These are phyloP conservation scores for Anabas testudineus DNA, from an alignment of 2,797 vertebrate species.

Conservation along the genomic window DNA sequence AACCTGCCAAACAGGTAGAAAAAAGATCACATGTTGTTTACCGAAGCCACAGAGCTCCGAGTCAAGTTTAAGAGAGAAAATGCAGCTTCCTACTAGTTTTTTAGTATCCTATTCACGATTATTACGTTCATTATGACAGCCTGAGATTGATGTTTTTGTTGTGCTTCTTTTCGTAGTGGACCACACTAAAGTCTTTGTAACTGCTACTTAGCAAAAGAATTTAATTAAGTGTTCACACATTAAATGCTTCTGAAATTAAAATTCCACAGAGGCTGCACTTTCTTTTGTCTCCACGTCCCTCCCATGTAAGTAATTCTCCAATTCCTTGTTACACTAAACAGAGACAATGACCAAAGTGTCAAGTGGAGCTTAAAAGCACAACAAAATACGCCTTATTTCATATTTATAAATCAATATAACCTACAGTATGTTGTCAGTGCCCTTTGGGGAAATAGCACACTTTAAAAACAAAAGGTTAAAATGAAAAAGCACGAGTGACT, in stretches of 20 bases:
- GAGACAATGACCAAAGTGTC: background rate
- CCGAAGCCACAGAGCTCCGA: background rate
- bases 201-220: too few species aligned
- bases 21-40: conserved; percentile 11
- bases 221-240: background rate
- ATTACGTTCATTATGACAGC: too few species aligned
- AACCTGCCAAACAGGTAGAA: conserved; percentile 45
- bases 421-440: conserved; percentile 25
- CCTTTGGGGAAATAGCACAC: conserved; percentile 34
- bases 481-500: conserved; percentile 44
- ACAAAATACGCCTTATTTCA: background rate
- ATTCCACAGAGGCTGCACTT: conserved; percentile 6
- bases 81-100: conserved; percentile 6
- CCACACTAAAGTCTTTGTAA: too few species aligned
- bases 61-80: conserved; percentile 13
- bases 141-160: too few species aligned
- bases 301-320: too few species aligned
- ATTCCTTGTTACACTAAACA: background rate
- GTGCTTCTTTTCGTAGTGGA: too few species aligned
- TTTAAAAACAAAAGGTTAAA: conserved; percentile 42
- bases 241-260: conserved; percentile 20
- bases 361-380: background rate
- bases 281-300: background rate
- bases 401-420: conserved; percentile 25
- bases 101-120: too few species aligned